These are phyloP conservation scores for Serrognathus titanus DNA, from an alignment of 2,888 invertebrate genomes.

Conservation along the genomic window DNA sequence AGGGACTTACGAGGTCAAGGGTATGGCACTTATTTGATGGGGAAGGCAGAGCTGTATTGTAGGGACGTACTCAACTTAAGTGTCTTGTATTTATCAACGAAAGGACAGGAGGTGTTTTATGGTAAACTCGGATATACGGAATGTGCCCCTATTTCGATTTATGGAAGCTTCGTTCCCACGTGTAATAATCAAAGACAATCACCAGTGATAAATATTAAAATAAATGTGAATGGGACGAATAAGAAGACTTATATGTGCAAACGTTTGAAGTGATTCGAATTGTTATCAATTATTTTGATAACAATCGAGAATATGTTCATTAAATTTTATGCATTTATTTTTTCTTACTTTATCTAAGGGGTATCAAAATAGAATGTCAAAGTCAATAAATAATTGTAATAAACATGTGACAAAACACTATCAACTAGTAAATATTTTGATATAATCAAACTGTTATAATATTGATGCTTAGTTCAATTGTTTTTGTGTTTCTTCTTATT, in stretches of 20 bases:
- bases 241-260: constrained; percentile 43
- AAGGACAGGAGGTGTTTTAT: constrained; percentile 74
- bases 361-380: neutral
- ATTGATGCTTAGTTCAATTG: no score
- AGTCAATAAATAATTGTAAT: no score
- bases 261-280: constrained; percentile 14
- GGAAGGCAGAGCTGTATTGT: constrained; percentile 71
- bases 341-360: neutral
- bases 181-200: neutral
- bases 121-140: constrained; percentile 67
- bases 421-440: no score
- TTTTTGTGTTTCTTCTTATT: no score
- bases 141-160: constrained; percentile 69
- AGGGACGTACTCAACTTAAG: constrained; percentile 58
- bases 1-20: constrained; percentile 69
- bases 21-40: constrained; percentile 72
- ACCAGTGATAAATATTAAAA: neutral
- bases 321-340: constrained; percentile 1
- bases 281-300: no score
- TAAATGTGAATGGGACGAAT: constrained; percentile 2
- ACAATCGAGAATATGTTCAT: neutral
- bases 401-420: no score
- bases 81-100: constrained; percentile 65
- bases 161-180: constrained; percentile 49
- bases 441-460: no score